These are phyloP conservation scores for Drosophila nannoptera DNA, from an alignment of 1,140 invertebrate species.

Conservation along the genomic window DNA sequence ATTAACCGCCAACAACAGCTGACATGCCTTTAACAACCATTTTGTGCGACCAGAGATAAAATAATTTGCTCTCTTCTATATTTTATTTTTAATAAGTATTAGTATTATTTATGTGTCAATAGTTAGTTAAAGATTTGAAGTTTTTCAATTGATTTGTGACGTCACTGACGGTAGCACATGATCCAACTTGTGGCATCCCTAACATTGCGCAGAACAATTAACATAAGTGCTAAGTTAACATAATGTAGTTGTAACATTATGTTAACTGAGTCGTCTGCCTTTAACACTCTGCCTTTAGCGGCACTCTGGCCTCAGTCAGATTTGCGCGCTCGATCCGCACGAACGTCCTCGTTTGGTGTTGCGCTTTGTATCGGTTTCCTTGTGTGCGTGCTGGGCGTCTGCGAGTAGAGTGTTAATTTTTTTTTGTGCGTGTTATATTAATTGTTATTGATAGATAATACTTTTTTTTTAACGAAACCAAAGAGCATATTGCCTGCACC, in stretches of 20 bases:
- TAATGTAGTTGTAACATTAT: conserved; percentile 1
- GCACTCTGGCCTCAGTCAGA: conserved; percentile 14
- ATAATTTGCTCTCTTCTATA: neutral
- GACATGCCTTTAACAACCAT: neutral
- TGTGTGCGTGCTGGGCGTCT: conserved; percentile 34
- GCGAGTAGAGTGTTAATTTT: conserved; percentile 20
- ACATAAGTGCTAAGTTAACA: conserved; percentile 2
- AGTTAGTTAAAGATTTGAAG: too few relatives aligned
- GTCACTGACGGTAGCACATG: neutral
- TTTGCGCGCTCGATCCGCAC: conserved; percentile 32
- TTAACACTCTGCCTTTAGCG: neutral
- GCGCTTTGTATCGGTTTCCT: conserved; percentile 16
- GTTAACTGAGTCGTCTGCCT: neutral
- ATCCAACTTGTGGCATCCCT: conserved; percentile 11
- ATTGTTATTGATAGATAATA: conserved; percentile 38
- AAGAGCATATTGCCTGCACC: conserved; percentile 34
- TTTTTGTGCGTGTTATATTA: conserved; percentile 32
- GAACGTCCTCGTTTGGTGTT: conserved; percentile 5
- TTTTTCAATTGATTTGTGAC: conserved; percentile 1
- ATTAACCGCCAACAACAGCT: conserved; percentile 3
- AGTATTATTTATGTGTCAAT: neutral
- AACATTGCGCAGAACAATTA: neutral
- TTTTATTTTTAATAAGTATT: neutral
- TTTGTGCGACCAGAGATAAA: too few relatives aligned
- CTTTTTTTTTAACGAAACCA: conserved; percentile 36